A percentile compares a stretch with the other conserved stretches of the same genome.
Evolutionary conservation across 1,140 invertebrate genomes (phyloP).

Genomic region (Ceratina australensis): DNA sequence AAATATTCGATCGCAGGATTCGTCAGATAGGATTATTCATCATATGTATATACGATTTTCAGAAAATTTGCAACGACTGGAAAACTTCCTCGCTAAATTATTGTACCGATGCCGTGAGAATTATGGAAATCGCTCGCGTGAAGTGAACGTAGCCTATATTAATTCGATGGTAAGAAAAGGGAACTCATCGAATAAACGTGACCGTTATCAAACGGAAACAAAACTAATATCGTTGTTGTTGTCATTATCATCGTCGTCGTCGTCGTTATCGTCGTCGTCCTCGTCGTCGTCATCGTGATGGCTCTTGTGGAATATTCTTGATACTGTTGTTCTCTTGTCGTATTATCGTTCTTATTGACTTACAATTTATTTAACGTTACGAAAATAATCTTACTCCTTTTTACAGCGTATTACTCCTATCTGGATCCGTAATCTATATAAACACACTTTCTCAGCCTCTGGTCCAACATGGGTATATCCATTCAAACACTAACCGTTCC

Average conservation of each 20-base stretch:
- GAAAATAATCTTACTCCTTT: conserved; percentile 76
- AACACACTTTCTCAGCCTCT: conserved; percentile 40
- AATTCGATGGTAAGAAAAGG: background rate
- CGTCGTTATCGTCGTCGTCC: background rate
- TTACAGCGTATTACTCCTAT: conserved; percentile 69
- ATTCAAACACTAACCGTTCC: background rate
- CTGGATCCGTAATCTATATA: conserved; percentile 63
- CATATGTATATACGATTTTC: background rate
- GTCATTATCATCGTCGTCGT: no score
- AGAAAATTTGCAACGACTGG: background rate
- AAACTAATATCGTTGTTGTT: background rate
- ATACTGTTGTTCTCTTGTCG: conserved; percentile 41
- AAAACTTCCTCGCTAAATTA: background rate
- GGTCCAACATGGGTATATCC: conserved; percentile 1
- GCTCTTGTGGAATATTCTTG: background rate
- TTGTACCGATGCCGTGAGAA: background rate
- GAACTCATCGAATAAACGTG: background rate
- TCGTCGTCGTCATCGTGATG: background rate
- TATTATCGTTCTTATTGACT: conserved; percentile 71
- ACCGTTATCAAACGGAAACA: background rate
- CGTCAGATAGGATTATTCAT: background rate
- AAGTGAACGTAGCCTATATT: background rate
- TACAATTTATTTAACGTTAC: conserved; percentile 75
- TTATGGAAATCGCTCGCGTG: background rate
- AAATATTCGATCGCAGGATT: background rate